phyloP scores from a whole-genome alignment of 2,113 vertebrate species.

The Aptenodytes forsteri region DNA sequence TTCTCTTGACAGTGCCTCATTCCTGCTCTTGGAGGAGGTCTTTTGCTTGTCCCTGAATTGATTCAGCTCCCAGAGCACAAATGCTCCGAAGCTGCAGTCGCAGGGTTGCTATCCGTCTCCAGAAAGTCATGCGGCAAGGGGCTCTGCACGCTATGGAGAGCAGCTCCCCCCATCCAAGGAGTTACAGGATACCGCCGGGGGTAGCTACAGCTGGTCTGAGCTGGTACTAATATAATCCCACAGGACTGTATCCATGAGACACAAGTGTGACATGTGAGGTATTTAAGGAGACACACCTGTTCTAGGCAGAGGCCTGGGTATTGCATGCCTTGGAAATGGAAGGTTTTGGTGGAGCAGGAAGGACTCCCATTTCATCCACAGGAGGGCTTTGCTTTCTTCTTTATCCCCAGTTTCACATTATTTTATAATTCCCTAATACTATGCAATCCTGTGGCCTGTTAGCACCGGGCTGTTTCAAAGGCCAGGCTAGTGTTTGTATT shows the following conservation, averaged over 20 bases:
- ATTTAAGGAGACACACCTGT: conserved; percentile 74
- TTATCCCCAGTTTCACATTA: neutral
- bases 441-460: neutral
- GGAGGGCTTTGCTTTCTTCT: neutral
- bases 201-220: conserved; percentile 56
- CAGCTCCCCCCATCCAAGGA: conserved; percentile 12
- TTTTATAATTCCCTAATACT: neutral
- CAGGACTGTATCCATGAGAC: neutral
- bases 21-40: neutral
- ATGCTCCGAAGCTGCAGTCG: neutral
- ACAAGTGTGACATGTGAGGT: conserved; percentile 59
- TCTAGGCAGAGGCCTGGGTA: neutral
- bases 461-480: neutral
- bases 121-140: conserved; percentile 16
- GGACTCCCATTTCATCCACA: neutral
- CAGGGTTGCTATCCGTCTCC: neutral
- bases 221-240: conserved; percentile 58
- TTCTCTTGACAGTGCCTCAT: neutral
- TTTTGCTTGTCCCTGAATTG: neutral
- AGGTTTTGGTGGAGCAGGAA: neutral
- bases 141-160: neutral
- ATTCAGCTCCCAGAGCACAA: neutral
- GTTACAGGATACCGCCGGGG: conserved; percentile 47
- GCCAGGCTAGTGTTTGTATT: neutral
- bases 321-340: conserved; percentile 6